phyloP scores from a whole-genome alignment of 2,888 invertebrate genomes.

The Drosophila koepferae region DNA sequence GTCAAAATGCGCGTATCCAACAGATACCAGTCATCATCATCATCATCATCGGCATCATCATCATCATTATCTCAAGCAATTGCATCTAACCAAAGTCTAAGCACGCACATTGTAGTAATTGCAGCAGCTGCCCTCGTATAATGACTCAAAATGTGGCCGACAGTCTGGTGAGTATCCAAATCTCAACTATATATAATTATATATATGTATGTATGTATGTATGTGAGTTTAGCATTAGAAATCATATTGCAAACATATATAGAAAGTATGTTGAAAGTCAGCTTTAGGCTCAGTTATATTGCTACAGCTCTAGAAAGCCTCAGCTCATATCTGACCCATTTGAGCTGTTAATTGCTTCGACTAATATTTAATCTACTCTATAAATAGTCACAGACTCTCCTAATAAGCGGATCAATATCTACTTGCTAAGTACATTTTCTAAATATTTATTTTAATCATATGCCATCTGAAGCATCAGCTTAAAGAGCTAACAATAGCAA shows the following conservation, averaged over 20 bases:
- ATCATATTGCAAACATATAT: slow-evolving; percentile 52
- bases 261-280: slow-evolving; percentile 46
- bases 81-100: slow-evolving; percentile 71
- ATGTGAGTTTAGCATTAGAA: slow-evolving; percentile 32
- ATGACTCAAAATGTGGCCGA: slow-evolving; percentile 85
- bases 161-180: slow-evolving; percentile 83
- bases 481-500: not conserved
- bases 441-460: slow-evolving; percentile 1
- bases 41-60: slow-evolving; percentile 18
- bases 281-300: not conserved
- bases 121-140: slow-evolving; percentile 73
- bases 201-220: slow-evolving; percentile 6
- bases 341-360: slow-evolving; percentile 40
- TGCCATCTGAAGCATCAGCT: not conserved
- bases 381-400: slow-evolving; percentile 26
- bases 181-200: not conserved
- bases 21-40: slow-evolving; percentile 66
- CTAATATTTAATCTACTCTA: slow-evolving; percentile 39
- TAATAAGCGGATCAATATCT: not conserved
- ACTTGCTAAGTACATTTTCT: slow-evolving; percentile 2
- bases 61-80: slow-evolving; percentile 41
- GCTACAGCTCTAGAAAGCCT: slow-evolving; percentile 10
- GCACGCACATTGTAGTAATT: slow-evolving; percentile 75
- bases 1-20: slow-evolving; percentile 73
- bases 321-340: slow-evolving; percentile 30